Base-by-base conservation (phyloP, 2,797 vertebrate species). In the Momotus momota region DNA sequence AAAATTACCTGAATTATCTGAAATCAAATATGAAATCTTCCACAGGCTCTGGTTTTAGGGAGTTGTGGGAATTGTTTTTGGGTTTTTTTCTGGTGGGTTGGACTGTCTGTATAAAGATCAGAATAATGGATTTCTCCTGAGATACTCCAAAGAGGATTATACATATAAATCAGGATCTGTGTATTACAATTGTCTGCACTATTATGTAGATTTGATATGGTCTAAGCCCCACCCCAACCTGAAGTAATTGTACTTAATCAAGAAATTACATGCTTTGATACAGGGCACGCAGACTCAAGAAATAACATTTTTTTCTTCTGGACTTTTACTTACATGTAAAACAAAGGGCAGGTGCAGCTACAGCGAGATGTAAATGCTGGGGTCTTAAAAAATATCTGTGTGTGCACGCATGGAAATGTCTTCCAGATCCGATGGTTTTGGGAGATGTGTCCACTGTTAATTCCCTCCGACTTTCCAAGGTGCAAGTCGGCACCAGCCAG, bases 121-220 rank as follows among this genome's bases (percentile, higher is more conserved):
- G 54, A 87, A 91, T 66, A 78, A 88, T 66, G 43, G 16, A 72
- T 91, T 95, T 75, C 54, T 35, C 35, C 4, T 54, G 43, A 72
- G 46, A 86, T 8, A 67, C 26, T 67, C 64, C 10, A 65, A 95
- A 94, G 90, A 90, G 83, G 92, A 96, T 96, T 95, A 92, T 81
- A 90, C 35, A 35, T 35, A 35, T 35, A 88, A 90, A 57, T 58
- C 45, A 43, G 43, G 26, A 46, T 94, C 73, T 71, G 29, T 40
- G 33, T 86, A 35, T 91, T 74, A 5, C 57, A 81, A 71, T 73
- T 78, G 35, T 75, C 75, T 92, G 41, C 52, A 31, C 52, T 70
- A n/a, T 45, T 88, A 21, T 18, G 65, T 74, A 69, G 52, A 80
- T 96, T 92, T 73, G 41, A 73, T 93, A 65, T 6, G 21, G 70